Percentiles rank a stretch among this genome's conserved stretches.
Conservation (phyloP, 2,888 invertebrate genomes). For the Sinhomidia bicolor region DNA sequence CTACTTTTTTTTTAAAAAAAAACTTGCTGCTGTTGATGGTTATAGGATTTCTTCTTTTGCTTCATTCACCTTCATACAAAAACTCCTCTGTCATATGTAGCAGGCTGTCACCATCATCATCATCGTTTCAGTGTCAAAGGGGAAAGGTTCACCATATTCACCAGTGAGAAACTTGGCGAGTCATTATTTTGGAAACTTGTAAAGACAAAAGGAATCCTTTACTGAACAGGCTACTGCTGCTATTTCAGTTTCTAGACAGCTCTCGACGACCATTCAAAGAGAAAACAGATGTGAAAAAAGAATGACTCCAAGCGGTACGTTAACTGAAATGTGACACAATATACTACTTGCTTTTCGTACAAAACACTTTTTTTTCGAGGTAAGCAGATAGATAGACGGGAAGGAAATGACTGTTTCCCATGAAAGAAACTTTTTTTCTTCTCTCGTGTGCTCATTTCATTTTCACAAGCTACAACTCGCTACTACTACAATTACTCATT, state of each 20-base stretch:
- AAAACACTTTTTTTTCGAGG: not conserved
- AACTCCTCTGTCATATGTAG: not conserved
- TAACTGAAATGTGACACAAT: too few species aligned
- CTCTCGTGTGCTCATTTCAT: not conserved
- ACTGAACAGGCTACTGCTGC: not conserved
- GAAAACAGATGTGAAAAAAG: not conserved
- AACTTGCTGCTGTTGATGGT: too few species aligned
- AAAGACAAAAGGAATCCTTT: not conserved
- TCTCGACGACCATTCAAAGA: too few species aligned
- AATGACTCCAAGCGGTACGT: too few species aligned
- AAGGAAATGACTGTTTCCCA: not conserved
- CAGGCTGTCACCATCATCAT: too few species aligned
- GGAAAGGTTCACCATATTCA: not conserved
- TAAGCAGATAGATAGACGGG: not conserved
- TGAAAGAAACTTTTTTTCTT: too few species aligned
- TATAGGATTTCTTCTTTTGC: too few species aligned
- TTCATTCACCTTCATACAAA: not conserved
- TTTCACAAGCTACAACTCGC: constrained; percentile 7
- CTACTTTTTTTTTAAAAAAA: too few species aligned
- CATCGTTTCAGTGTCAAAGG: too few species aligned
- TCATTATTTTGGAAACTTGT: not conserved
- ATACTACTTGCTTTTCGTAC: not conserved
- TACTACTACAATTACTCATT: too few species aligned
- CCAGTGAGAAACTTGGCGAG: not conserved
- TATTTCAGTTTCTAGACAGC: not conserved